Evolutionary conservation across 2,113 vertebrate species (phyloP), one percentile per base, ranked within the genome.

Genomic region (Poicephalus meyeri): DNA sequence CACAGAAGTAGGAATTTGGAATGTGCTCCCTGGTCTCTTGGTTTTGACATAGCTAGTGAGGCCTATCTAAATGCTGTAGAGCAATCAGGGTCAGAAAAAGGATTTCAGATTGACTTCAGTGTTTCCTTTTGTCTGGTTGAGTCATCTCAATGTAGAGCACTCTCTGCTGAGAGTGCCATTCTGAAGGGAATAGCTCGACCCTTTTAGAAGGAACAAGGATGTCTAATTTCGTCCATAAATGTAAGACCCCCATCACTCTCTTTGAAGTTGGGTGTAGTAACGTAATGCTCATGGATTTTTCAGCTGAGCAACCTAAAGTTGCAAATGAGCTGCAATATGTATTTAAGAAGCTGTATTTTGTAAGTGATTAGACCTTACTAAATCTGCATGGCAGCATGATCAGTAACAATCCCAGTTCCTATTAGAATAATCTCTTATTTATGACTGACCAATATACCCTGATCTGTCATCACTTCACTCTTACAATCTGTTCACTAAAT

Each of bases 401-500:
- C 85, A 46, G 52, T 64, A 83, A 64, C 37, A 41, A 80, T 29
- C 72, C 65, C 64, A 23, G 41, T 42, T 91, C 69, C 26, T 42
- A 85, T 96, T 93, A 77, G 86, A 55, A 42, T 44, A 42, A 46
- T 55, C 47, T 63, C 63, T 87, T 90, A 95, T 91, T 96, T 97
- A 93, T 92, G 81, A 19, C 68, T 80, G 96, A 93, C 93, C 83
- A 50, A 50, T 23, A 77, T 85, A 78, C 52, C 46, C 66, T 91
- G 73, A 65, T 90, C 96, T 78, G 58, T 95, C 91, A 95, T 80
- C 56, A 5, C 29, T 76, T 66, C 79, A 18, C 35, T 95, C 84
- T 66, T n/a, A 10, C 78, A 96, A 28, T 89, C 95, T 96, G 61
- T 86, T 95, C 93, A 35, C 69, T 72, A 81, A 94, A 97, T 91